Percentiles rank a stretch among this genome's conserved stretches.
phyloP scores from a whole-genome alignment of 2,888 invertebrate species.

The Iphiclides podalirius region DNA sequence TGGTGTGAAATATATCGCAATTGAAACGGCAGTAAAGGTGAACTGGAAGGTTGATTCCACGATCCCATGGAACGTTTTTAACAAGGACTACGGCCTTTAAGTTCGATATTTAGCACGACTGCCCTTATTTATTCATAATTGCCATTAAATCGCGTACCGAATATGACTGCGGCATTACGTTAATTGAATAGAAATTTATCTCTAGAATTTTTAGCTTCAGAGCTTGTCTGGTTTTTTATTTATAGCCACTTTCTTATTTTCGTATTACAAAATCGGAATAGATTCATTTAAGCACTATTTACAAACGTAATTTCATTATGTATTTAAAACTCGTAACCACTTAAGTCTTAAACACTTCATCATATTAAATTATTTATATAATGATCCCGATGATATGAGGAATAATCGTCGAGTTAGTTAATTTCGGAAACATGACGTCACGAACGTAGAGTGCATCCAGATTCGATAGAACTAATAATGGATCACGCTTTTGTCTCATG shows the following conservation, averaged over 20 bases:
- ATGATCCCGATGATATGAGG: neutral
- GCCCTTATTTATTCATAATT: neutral
- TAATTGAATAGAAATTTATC: constrained; percentile 11
- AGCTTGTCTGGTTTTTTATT: neutral
- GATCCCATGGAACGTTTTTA: neutral
- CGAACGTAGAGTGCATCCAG: too few relatives aligned
- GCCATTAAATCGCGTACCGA: neutral
- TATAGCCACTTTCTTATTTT: neutral
- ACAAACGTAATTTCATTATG: too few relatives aligned
- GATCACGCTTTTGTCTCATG: too few relatives aligned
- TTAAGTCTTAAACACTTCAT: neutral
- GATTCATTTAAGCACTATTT: neutral
- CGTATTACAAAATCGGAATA: neutral
- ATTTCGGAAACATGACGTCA: too few relatives aligned
- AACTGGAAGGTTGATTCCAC: neutral
- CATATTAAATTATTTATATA: neutral
- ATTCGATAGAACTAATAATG: too few relatives aligned
- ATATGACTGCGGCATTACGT: neutral
- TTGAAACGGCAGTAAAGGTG: neutral
- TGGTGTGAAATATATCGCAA: constrained; percentile 6
- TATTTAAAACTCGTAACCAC: too few relatives aligned
- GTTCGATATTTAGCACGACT: neutral
- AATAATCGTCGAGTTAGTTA: neutral
- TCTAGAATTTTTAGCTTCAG: neutral
- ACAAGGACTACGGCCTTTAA: neutral